These are phyloP conservation scores for Hydractinia echinata DNA, from an alignment of 30 jellyfish, hydroid and myxozoan species.

Conservation along the genomic window DNA sequence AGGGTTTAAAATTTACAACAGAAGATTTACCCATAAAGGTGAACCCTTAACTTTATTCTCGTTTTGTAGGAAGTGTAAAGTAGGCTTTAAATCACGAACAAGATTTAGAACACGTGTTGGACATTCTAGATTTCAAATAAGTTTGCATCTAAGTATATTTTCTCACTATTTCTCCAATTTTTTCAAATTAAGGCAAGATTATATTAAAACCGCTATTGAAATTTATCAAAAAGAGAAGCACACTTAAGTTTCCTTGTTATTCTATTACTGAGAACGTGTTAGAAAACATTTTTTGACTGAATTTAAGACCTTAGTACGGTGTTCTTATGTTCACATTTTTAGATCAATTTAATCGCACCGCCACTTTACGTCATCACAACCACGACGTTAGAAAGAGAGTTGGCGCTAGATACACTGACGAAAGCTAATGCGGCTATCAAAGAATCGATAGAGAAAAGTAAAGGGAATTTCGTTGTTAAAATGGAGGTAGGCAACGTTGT, in stretches of 20 bases:
- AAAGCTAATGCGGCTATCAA: conserved; percentile 75
- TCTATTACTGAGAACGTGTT: too few relatives aligned
- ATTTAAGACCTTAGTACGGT: too few relatives aligned
- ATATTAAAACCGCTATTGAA: too few relatives aligned
- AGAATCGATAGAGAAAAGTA: conserved; percentile 58
- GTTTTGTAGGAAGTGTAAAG: neutral
- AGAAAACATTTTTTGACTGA: too few relatives aligned
- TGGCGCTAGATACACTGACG: conserved; percentile 72
- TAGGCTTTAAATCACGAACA: too few relatives aligned
- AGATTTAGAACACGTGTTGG: neutral
- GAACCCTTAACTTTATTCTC: neutral
- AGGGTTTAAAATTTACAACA: conserved; percentile 77
- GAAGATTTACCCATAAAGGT: conserved; percentile 94
- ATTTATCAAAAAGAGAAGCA: too few relatives aligned
- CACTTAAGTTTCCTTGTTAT: too few relatives aligned
- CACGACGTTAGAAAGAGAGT: conserved; percentile 84
- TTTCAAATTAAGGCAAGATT: too few relatives aligned
- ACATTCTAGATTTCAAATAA: too few relatives aligned
- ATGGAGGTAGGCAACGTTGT: conserved; percentile 72
- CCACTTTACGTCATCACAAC: conserved; percentile 92
- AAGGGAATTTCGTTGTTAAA: conserved; percentile 91
- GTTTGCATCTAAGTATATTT: too few relatives aligned
- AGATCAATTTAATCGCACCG: conserved; percentile 97
- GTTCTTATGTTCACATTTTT: neutral
- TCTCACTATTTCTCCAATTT: too few relatives aligned